Conservation (phyloP, 2,888 invertebrate genomes). For the Platycnemis pennipes region DNA sequence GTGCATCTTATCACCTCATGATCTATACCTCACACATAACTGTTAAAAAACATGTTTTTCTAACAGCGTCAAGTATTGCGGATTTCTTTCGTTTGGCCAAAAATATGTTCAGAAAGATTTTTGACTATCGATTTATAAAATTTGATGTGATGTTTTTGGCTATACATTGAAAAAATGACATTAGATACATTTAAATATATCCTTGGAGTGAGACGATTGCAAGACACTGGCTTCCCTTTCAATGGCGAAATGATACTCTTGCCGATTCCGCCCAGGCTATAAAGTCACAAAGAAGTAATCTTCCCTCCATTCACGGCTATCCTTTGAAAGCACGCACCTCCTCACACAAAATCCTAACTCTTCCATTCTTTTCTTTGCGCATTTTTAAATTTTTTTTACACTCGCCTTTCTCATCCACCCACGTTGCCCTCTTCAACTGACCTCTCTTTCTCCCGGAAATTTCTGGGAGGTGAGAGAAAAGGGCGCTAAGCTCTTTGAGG, state of each 20-base stretch:
- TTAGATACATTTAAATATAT: no score
- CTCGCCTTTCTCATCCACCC: background rate
- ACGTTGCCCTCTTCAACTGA: background rate
- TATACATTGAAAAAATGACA: no score
- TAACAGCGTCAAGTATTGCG: no score
- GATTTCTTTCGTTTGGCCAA: no score
- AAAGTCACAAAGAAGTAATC: background rate
- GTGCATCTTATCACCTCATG: no score
- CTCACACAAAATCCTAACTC: background rate
- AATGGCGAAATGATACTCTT: background rate
- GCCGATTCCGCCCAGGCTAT: background rate
- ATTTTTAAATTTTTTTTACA: background rate
- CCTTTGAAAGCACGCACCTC: background rate
- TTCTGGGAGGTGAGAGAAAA: background rate
- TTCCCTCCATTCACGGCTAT: slow-evolving; percentile 14
- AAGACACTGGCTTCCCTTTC: no score
- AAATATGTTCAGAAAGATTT: no score
- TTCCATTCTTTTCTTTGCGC: background rate
- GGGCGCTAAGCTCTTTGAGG: background rate
- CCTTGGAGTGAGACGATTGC: no score
- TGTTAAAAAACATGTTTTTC: no score
- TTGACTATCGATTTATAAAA: no score
- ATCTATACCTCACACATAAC: no score
- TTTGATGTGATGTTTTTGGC: no score
- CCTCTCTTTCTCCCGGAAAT: background rate